phyloP scores from a whole-genome alignment of 2,888 invertebrate species.

The Euproctis similis region DNA sequence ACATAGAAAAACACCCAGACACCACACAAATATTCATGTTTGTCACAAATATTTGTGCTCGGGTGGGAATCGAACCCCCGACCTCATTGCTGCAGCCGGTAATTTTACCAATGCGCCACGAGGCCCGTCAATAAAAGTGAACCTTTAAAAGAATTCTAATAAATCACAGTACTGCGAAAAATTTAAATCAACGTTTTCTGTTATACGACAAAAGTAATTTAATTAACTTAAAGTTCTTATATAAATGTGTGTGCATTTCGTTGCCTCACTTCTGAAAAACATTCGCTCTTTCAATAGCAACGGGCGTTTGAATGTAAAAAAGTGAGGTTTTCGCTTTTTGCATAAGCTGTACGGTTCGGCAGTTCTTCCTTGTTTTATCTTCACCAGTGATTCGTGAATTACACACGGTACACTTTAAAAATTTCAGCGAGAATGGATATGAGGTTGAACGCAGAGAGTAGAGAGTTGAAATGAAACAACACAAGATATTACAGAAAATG shows the following conservation, averaged over 20 bases:
- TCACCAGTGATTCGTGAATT: slow-evolving; percentile 30
- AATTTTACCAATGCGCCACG: too few relatives aligned
- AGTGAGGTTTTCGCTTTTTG: slow-evolving; percentile 17
- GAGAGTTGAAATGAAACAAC: too few relatives aligned
- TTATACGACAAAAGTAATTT: slow-evolving; percentile 14
- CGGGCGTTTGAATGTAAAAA: slow-evolving; percentile 9
- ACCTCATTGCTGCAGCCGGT: too few relatives aligned
- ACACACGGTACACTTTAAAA: slow-evolving; percentile 31
- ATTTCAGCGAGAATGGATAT: slow-evolving; percentile 29
- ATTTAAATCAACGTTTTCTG: slow-evolving; percentile 21
- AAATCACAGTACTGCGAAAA: slow-evolving; percentile 15
- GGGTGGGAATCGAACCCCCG: too few relatives aligned
- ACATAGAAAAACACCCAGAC: too few relatives aligned
- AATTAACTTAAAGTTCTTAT: slow-evolving; percentile 17
- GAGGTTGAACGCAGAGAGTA: too few relatives aligned
- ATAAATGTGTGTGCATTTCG: slow-evolving; percentile 1
- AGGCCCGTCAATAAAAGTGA: too few relatives aligned
- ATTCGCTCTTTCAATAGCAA: slow-evolving; percentile 3
- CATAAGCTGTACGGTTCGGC: slow-evolving; percentile 25
- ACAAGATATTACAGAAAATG: slow-evolving; percentile 21
- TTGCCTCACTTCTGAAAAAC: slow-evolving; percentile 3
- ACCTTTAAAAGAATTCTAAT: slow-evolving; percentile 11
- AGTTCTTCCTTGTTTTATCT: slow-evolving; percentile 29
- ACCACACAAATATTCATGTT: too few relatives aligned
- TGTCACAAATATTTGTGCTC: too few relatives aligned